These are phyloP conservation scores for Syngnathoides biaculeatus DNA, from an alignment of 2,113 vertebrate species.

Conservation along the genomic window DNA sequence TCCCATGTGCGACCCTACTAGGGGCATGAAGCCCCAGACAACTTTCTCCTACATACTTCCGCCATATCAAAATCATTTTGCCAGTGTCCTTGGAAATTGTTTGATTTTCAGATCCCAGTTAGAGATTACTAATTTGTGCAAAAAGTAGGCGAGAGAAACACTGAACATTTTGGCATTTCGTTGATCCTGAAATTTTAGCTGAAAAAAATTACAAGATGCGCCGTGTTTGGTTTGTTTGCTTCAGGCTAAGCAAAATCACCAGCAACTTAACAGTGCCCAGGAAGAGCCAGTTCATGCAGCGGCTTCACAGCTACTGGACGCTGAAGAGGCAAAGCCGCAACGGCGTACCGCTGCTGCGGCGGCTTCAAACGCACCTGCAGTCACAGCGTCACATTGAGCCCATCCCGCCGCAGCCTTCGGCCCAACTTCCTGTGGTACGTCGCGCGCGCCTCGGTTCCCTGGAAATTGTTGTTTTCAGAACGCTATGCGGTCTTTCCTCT, in stretches of 20 bases:
- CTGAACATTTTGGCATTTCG: not conserved
- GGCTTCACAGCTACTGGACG: constrained; percentile 98
- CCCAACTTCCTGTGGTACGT: constrained; percentile 44
- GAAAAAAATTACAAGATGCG: not conserved
- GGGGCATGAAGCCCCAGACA: no score
- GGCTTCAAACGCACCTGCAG: constrained; percentile 94
- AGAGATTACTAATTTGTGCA: not conserved
- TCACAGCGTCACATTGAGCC: constrained; percentile 93
- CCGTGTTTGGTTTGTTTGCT: constrained; percentile 1
- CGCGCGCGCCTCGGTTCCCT: not conserved
- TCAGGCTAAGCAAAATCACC: constrained; percentile 95
- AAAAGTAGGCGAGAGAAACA: not conserved
- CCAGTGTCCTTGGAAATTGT: no score
- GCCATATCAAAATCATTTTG: no score
- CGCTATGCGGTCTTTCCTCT: not conserved
- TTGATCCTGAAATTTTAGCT: not conserved
- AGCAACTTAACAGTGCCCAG: constrained; percentile 92
- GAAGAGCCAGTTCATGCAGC: constrained; percentile 99
- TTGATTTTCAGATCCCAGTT: not conserved
- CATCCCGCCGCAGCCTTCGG: constrained; percentile 55
- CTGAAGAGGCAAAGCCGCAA: constrained; percentile 97
- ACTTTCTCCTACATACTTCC: no score
- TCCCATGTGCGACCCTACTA: no score
- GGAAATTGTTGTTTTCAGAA: not conserved
- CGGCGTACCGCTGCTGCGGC: constrained; percentile 90